Conservation (phyloP, 2,113 vertebrate species). For the Carlito syrichta region DNA sequence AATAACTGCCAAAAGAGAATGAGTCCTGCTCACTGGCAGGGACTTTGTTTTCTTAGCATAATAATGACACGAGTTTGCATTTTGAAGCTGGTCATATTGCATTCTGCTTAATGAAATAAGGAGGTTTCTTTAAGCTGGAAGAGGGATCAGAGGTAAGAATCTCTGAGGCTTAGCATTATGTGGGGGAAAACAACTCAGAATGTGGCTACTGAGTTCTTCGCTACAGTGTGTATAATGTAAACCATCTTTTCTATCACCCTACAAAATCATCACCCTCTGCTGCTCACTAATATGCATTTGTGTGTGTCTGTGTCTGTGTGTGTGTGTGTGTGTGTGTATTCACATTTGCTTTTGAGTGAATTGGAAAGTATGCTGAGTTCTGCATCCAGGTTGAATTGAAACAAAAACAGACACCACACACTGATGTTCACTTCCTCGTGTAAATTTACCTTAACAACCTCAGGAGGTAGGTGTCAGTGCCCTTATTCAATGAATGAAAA, state of each 20-base stretch:
- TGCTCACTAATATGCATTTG: background rate
- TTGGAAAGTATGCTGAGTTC: background rate
- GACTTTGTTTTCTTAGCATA: background rate
- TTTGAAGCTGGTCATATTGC: background rate
- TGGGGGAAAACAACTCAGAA: background rate
- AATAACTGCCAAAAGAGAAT: background rate
- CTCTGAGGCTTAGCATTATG: background rate
- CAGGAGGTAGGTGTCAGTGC: background rate
- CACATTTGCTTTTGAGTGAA: background rate
- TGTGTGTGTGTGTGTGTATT: background rate
- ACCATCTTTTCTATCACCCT: background rate
- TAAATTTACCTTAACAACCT: background rate
- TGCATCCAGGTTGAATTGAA: background rate
- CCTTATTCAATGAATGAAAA: background rate
- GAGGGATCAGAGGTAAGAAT: background rate
- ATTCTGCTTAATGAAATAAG: background rate
- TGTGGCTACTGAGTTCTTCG: background rate
- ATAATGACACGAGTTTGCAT: background rate
- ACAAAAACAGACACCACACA: background rate
- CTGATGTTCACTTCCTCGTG: background rate
- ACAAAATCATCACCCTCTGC: background rate
- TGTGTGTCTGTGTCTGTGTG: background rate
- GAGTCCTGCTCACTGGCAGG: background rate
- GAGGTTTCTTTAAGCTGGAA: background rate
- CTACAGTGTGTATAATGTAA: background rate